Evolutionary conservation across 2,113 vertebrate species (phyloP).

Genomic region (Bombycilla garrulus): DNA sequence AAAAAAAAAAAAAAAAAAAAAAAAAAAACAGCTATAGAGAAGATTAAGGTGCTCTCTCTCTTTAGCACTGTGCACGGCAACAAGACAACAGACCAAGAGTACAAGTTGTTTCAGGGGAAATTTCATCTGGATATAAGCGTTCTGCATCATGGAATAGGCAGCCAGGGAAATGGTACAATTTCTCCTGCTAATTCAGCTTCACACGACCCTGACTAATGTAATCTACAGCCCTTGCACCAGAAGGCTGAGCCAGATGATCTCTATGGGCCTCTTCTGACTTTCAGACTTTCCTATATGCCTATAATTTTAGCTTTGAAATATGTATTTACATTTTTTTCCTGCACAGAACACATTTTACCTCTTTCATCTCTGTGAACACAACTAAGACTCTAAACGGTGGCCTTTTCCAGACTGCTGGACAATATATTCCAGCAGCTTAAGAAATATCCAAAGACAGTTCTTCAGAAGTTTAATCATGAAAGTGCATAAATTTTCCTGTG

Average conservation of each 20-base stretch:
- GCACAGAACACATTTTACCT: neutral
- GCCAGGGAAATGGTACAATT: neutral
- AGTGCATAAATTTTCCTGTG: neutral
- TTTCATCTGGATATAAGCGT: neutral
- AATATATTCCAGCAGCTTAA: neutral
- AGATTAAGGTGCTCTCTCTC: neutral
- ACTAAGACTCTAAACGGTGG: neutral
- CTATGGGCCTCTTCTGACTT: neutral
- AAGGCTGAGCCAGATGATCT: neutral
- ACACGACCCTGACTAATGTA: neutral
- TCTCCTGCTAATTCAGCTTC: neutral
- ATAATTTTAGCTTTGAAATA: neutral
- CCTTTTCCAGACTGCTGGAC: neutral
- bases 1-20: neutral
- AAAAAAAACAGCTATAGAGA: neutral
- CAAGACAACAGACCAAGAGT: neutral
- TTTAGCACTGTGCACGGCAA: neutral
- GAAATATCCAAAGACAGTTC: neutral
- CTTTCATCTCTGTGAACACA: neutral
- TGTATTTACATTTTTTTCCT: neutral
- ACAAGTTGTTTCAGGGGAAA: neutral
- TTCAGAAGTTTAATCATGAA: neutral
- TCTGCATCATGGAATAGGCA: neutral
- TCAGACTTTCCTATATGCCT: neutral
- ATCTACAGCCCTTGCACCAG: neutral